Base-by-base conservation (phyloP, 2,888 invertebrate species). In the Clitarchus hookeri region DNA sequence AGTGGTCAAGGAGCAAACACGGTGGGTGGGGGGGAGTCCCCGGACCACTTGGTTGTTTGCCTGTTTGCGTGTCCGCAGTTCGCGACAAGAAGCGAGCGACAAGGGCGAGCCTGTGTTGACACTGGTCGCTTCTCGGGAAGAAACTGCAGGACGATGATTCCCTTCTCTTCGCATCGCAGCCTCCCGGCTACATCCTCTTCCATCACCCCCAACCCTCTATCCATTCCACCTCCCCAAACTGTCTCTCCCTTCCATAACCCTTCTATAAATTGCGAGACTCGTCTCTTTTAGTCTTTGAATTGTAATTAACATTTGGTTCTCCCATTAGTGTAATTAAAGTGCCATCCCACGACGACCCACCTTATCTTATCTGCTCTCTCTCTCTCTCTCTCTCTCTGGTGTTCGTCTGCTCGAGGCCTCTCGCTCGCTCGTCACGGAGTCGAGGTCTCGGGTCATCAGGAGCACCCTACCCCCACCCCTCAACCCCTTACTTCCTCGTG, bases 321-420 rank as follows among this genome's bases (percentile, higher is more conserved):
- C 93, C 95, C 95, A 95, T 95, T 95, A 95, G 94, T 94, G 93
- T 95, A 95, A 95, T 95, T 95, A 95, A 95, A 94, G 93, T 93
- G 93, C 93, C 94, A 93, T 94, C 94, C 93, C 93, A 92, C 93
- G 93, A 93, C 93, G 93, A 93, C 85, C 91, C 90, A 91, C 91
- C 91, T 91, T 91, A 91, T 91, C 91, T 91, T 91, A 86, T 87
- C 85, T 53, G 80, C 85, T 84, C 87, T 77, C 82, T 82, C 83
- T 53, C 84, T 54, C 65, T 84, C 44, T 19, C 23, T 77, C 77
- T 85, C 26, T 44, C 85, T 53, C 85, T 44, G 82, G 85, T 85
- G 84, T 80, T 84, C 85, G 86, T 87, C 83, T 54, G 84, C 44
- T 85, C 85, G 25, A 26, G 85, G 25, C 12, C 77, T 65, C 84